Evolutionary conservation across 2,888 invertebrate genomes (phyloP), one percentile per base, ranked within the genome.

Genomic region (Drosophila subquinaria): DNA sequence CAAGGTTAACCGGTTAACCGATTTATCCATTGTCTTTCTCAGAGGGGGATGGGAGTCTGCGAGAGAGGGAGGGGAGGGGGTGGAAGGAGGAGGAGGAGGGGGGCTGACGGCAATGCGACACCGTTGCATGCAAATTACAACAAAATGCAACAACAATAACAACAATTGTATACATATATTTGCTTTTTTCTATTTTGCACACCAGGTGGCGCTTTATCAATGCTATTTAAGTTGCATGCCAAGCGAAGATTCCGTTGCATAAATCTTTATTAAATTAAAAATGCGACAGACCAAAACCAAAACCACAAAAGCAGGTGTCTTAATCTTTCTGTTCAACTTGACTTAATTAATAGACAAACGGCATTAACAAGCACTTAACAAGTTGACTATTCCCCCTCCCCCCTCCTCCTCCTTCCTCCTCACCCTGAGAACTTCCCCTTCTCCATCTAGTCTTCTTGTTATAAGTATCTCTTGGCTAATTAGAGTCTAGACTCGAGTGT

Each of bases 1-100:
- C 85, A 87, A 84, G 88, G 82, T 73, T 73, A 73, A 79, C 84
- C 66, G 76, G 73, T 76, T 76, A 72, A 43, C 76, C 62, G 65
- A 68, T 71, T 43, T 66, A 51, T 63, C 69, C 71, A 80, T 77
- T 79, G 76, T 76, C 47, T 69, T 61, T 33, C 15, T 33, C 4
- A n/a, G 20, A 17, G 15, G 50, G n/a, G 33, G 2, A 42, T 4
- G 17, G n/a, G 5, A n/a, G 9, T 2, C 6, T 23, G 33, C 38
- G 43, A 8, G 10, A 36, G 11, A 10, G 13, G 2, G 13, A 27
- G 5, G 43, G 10, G 8, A 33, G 9, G 10, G 13, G 1, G 9
- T n/a, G n/a, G n/a, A n/a, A n/a, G n/a, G n/a, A n/a, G n/a, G n/a
- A 11, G 8, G n/a, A 27, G 23, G 40, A 27, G 6, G 40, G 8